Evolutionary conservation across 2,888 invertebrate species (phyloP).

Genomic region (Laspeyria flexula): DNA sequence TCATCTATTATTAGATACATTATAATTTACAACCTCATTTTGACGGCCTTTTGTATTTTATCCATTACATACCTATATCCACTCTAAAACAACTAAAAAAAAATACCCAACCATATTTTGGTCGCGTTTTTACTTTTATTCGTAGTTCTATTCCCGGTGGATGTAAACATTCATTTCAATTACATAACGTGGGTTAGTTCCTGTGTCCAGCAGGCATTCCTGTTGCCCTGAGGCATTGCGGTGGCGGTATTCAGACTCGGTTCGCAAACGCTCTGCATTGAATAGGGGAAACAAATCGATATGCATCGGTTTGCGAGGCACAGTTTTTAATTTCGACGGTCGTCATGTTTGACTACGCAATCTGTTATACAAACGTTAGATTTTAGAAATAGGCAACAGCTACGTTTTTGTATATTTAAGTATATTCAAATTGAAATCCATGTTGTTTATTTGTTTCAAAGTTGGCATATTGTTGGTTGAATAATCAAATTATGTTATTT

Average conservation of each 20-base stretch:
- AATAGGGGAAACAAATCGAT: conserved; percentile 45
- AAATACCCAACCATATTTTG: background rate
- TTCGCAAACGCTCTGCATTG: conserved; percentile 10
- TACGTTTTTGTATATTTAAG: too few relatives aligned
- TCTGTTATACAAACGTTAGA: conserved; percentile 25
- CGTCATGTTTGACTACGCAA: conserved; percentile 31
- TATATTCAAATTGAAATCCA: too few relatives aligned
- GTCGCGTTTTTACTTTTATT: conserved; percentile 11
- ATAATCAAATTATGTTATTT: too few relatives aligned
- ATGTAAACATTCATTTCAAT: conserved; percentile 34
- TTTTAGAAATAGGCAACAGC: conserved; percentile 16
- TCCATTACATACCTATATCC: too few relatives aligned
- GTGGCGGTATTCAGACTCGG: conserved; percentile 18
- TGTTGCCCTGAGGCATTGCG: conserved; percentile 23
- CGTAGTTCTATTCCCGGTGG: background rate
- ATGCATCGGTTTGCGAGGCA: conserved; percentile 37
- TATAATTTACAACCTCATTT: too few relatives aligned
- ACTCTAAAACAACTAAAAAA: background rate
- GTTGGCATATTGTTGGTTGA: too few relatives aligned
- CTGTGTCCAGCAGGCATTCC: conserved; percentile 21
- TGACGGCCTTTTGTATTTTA: too few relatives aligned
- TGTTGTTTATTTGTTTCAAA: too few relatives aligned
- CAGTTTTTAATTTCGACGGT: conserved; percentile 53
- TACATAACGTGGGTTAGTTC: conserved; percentile 24
- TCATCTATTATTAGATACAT: too few relatives aligned